A percentile compares a stretch with the other conserved stretches of the same genome.
Conservation (phyloP, 2,797 vertebrate genomes). For the Vultur gryphus region DNA sequence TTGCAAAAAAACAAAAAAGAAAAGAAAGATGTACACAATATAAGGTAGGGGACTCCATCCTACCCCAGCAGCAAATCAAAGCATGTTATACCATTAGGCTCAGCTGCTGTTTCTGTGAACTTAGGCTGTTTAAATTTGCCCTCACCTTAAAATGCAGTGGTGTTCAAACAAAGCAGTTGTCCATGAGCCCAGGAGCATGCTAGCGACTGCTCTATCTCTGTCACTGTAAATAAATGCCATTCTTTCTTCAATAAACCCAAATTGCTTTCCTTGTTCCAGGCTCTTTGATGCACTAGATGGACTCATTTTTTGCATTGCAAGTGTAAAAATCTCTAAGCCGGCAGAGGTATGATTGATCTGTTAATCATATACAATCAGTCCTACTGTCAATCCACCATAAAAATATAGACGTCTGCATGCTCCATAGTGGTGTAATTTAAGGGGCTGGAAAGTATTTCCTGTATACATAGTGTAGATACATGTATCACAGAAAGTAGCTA, state of each 20-base stretch:
- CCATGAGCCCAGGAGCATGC: not conserved
- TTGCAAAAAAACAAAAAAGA: not conserved
- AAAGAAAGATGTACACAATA: not conserved
- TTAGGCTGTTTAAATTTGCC: not conserved
- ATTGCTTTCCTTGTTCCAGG: not conserved
- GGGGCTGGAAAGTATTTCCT: not conserved
- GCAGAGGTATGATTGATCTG: not conserved
- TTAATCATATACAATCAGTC: constrained; percentile 12
- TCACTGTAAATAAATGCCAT: not conserved
- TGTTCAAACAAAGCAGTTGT: not conserved
- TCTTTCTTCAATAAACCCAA: not conserved
- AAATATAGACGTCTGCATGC: not conserved
- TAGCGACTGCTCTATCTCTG: not conserved
- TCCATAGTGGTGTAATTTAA: not conserved
- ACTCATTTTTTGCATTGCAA: not conserved
- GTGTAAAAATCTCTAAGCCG: not conserved
- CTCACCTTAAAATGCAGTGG: not conserved
- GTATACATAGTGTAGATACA: not conserved
- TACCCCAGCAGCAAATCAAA: not conserved
- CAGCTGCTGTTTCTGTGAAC: not conserved
- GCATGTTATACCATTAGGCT: not conserved
- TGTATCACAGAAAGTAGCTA: not conserved
- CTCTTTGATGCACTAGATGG: not conserved
- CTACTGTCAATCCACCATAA: not conserved
- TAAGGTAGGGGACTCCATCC: not conserved